These are phyloP conservation scores for Oryzias javanicus DNA, from an alignment of 2,113 vertebrate genomes.

Conservation along the genomic window DNA sequence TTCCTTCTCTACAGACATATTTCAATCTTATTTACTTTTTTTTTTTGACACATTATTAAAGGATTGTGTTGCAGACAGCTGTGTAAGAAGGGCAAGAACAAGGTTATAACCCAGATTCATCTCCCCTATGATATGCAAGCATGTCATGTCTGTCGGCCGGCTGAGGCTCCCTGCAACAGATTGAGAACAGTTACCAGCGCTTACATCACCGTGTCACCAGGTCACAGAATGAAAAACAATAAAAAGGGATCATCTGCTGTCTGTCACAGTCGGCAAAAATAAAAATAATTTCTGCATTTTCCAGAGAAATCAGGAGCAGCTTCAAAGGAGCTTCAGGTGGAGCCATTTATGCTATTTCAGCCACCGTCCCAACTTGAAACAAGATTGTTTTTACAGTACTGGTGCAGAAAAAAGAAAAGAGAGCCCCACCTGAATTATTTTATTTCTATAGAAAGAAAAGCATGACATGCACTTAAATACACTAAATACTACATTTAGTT, in stretches of 20 bases:
- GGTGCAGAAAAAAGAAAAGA: too few relatives aligned
- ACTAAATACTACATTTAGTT: too few relatives aligned
- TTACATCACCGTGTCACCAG: slow-evolving; percentile 30
- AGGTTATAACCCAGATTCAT: slow-evolving; percentile 45
- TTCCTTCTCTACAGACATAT: slow-evolving; percentile 5
- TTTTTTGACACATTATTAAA: slow-evolving; percentile 31
- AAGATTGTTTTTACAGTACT: too few relatives aligned
- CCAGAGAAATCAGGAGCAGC: not conserved
- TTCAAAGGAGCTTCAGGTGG: too few relatives aligned
- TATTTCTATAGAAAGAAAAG: too few relatives aligned
- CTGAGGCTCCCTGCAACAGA: slow-evolving; percentile 7
- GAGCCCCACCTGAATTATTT: too few relatives aligned
- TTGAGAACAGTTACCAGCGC: slow-evolving; percentile 13
- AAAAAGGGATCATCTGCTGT: not conserved
- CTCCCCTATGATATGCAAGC: slow-evolving; percentile 13
- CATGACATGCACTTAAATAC: too few relatives aligned
- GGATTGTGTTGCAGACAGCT: slow-evolving; percentile 13
- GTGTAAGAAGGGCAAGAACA: slow-evolving; percentile 35
- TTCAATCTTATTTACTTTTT: slow-evolving; percentile 29
- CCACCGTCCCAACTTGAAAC: too few relatives aligned
- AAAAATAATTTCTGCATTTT: not conserved
- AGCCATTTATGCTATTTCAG: too few relatives aligned
- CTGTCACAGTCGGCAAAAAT: not conserved
- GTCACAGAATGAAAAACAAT: slow-evolving; percentile 20
- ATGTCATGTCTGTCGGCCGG: slow-evolving; percentile 17